Percentiles rank a stretch among this genome's conserved stretches.
These are phyloP conservation scores for Rhamnusium bicolor DNA, from an alignment of 2,888 invertebrate species.

Conservation along the genomic window DNA sequence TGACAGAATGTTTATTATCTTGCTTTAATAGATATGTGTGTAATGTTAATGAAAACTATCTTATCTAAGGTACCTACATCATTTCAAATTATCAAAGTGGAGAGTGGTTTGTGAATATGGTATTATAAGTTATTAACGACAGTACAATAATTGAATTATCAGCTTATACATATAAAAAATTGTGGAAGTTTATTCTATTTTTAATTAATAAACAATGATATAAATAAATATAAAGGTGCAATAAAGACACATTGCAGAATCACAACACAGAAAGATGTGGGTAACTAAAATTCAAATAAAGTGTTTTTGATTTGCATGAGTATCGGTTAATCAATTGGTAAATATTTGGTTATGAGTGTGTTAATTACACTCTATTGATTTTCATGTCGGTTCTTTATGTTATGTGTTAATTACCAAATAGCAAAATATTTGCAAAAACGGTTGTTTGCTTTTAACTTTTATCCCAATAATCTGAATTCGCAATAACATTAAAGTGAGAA, in stretches of 20 bases:
- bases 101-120: slow-evolving; percentile 22
- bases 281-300: neutral
- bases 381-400: no score
- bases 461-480: no score
- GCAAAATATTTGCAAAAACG: no score
- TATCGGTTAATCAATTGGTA: neutral
- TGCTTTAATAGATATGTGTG: slow-evolving; percentile 7
- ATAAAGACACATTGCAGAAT: slow-evolving; percentile 2
- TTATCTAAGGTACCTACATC: slow-evolving; percentile 19
- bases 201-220: slow-evolving; percentile 9
- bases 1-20: slow-evolving; percentile 21
- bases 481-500: no score
- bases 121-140: slow-evolving; percentile 24
- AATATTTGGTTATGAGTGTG: neutral
- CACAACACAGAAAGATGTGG: neutral
- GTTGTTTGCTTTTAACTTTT: no score
- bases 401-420: no score
- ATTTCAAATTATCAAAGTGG: slow-evolving; percentile 21
- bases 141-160: slow-evolving; percentile 30
- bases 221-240: slow-evolving; percentile 8
- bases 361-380: neutral
- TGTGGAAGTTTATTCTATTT: slow-evolving; percentile 19
- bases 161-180: slow-evolving; percentile 28
- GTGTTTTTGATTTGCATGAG: neutral
- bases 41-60: slow-evolving; percentile 31